Base-by-base conservation (phyloP, 2,888 invertebrate genomes). In the Orthosia gothica region DNA sequence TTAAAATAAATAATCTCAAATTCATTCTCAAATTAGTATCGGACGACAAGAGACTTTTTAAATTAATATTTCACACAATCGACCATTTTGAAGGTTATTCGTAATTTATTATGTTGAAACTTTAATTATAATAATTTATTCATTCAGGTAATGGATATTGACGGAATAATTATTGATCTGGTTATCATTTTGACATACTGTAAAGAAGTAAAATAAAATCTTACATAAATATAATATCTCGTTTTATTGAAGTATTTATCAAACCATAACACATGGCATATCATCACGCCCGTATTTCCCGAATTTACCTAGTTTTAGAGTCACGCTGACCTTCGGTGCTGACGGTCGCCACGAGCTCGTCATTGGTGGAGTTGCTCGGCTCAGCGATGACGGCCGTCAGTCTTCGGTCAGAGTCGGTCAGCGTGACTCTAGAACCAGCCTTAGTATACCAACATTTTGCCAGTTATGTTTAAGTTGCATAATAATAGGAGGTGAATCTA, bases 61-160 rank as follows among this genome's bases (percentile, higher is more conserved):
- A 15, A 47, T 20, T 58, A 23, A 62, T 57, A 50, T 20, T 62
- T 62, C 18, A 23, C n/a, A n/a, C 5, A 52, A 58, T 49, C 16
- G 13, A n/a, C 23, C 32, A 47, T 26, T 20, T 49, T 52, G 16
- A 9, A 40, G 13, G 45, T 54, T 57, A 18, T 26, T 59, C 16
- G 0, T 74, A 45, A 55, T 32, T 20, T 45, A 13, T 54, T 13
- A 12, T 40, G n/a, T 57, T 67, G 3, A 50, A 65, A 47, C 18
- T 61, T 16, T 11, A 74, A 7, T 23, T 3, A 7, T 40, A 23
- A 47, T 58, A n/a, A 66, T 66, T 67, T 58, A 45, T 58, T 12
- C 5, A 40, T 26, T 75, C 40, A 18, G 45, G n/a, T 40, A n/a
- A 16, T 7, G 7, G n/a, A 18, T 12, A 18, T 32, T 16, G 5